Conservation (phyloP, 2,797 vertebrate genomes). For the Hybognathus amarus region DNA sequence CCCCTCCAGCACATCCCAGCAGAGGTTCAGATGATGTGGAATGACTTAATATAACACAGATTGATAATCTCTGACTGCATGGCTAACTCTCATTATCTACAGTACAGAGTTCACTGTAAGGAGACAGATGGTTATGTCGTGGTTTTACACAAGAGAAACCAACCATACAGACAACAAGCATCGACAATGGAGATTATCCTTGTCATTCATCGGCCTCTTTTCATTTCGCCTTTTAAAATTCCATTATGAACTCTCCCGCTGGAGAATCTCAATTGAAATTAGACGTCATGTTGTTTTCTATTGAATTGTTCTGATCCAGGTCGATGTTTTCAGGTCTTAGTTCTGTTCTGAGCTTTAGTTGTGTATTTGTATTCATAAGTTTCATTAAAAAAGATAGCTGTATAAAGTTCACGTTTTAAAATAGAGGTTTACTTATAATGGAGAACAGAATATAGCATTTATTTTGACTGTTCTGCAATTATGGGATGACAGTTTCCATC, state of each 20-base stretch:
- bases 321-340: neutral
- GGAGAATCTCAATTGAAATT: slow-evolving; percentile 13
- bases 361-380: neutral
- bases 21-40: slow-evolving; percentile 38
- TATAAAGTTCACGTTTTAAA: neutral
- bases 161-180: slow-evolving; percentile 43
- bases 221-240: slow-evolving; percentile 33
- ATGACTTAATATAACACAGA: slow-evolving; percentile 42
- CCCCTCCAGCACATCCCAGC: neutral
- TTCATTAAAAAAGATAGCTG: neutral
- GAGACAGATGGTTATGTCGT: slow-evolving; percentile 48
- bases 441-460: neutral
- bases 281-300: neutral
- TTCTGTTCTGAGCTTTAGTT: neutral
- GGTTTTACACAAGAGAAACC: slow-evolving; percentile 51
- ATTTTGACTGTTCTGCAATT: neutral
- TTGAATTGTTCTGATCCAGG: slow-evolving; percentile 2
- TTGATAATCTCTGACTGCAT: slow-evolving; percentile 55
- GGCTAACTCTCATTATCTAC: slow-evolving; percentile 48
- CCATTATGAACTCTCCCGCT: slow-evolving; percentile 9
- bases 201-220: slow-evolving; percentile 21
- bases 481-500: no score
- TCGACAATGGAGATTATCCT: slow-evolving; percentile 35
- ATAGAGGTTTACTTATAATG: neutral
- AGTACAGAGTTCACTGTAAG: slow-evolving; percentile 46